Evolutionary conservation across 2,797 vertebrate genomes (phyloP).

Genomic region (Atherinosoma microstoma): DNA sequence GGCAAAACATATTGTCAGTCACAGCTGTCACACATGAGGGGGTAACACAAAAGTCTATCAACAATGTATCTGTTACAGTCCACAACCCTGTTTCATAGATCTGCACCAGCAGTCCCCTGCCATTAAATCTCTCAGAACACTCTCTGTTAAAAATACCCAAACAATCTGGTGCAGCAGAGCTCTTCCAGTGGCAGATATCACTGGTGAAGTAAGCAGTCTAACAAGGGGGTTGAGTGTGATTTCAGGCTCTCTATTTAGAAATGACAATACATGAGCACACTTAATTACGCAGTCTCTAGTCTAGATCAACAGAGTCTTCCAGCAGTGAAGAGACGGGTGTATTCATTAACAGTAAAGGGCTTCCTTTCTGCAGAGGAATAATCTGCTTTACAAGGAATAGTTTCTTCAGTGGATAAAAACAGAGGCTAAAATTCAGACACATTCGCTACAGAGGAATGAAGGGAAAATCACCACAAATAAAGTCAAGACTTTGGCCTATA

Average conservation of each 20-base stretch:
- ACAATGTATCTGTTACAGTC: constrained; percentile 60
- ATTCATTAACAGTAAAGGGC: constrained; percentile 81
- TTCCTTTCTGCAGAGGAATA: constrained; percentile 69
- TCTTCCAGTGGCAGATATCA: constrained; percentile 60
- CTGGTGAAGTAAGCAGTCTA: constrained; percentile 62
- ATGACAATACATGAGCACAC: constrained; percentile 82
- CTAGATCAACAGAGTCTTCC: constrained; percentile 83
- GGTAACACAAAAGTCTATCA: constrained; percentile 69
- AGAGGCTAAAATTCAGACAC: constrained; percentile 51
- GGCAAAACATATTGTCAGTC: constrained; percentile 76
- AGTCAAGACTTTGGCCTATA: constrained; percentile 74
- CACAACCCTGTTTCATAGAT: constrained; percentile 61
- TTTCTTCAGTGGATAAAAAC: constrained; percentile 58
- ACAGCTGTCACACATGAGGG: constrained; percentile 76
- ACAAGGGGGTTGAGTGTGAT: constrained; percentile 76
- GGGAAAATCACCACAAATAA: constrained; percentile 60
- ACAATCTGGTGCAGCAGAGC: constrained; percentile 58
- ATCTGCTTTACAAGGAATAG: constrained; percentile 62
- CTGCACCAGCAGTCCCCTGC: constrained; percentile 50
- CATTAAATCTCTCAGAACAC: constrained; percentile 70
- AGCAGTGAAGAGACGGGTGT: constrained; percentile 72
- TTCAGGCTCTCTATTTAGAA: constrained; percentile 79
- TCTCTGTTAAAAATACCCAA: constrained; percentile 67
- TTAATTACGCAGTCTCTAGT: constrained; percentile 80
- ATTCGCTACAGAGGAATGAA: constrained; percentile 56